phyloP scores from a whole-genome alignment of 2,113 vertebrate genomes.

The Corapipo altera region DNA sequence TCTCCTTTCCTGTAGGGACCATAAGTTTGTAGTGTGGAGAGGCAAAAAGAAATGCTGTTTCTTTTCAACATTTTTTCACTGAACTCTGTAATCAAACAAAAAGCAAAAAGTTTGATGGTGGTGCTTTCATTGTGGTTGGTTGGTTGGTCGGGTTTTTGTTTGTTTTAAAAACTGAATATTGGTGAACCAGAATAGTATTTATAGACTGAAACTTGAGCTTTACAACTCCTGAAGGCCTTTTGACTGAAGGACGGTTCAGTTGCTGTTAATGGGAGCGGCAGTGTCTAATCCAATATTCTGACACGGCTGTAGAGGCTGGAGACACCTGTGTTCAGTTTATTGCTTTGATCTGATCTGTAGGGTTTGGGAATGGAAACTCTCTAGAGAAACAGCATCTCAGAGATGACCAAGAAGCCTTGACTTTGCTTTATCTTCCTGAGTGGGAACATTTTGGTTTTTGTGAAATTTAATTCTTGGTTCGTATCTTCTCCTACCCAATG shows the following conservation, averaged over 20 bases:
- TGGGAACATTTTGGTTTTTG: not conserved
- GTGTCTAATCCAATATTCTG: too few species aligned
- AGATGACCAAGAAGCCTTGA: not conserved
- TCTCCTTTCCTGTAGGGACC: not conserved
- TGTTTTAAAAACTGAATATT: not conserved
- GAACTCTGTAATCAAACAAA: not conserved
- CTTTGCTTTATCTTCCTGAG: not conserved
- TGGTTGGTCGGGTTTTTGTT: not conserved
- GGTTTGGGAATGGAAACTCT: not conserved
- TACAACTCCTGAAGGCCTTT: not conserved
- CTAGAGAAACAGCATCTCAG: not conserved
- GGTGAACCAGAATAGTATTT: not conserved
- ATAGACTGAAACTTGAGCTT: not conserved
- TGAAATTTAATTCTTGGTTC: not conserved
- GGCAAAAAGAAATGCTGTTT: not conserved
- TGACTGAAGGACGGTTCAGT: not conserved
- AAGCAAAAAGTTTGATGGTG: not conserved
- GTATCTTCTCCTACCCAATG: not conserved
- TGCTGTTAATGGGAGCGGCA: not conserved
- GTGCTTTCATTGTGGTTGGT: not conserved
- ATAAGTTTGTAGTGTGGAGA: not conserved
- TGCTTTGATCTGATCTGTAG: not conserved
- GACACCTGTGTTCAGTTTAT: not conserved
- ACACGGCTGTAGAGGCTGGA: fast-evolving
- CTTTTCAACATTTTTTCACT: not conserved